Percentiles rank a stretch among this genome's conserved stretches.
phyloP scores from a whole-genome alignment of 1,140 invertebrate species.

The Heliconius nattereri region DNA sequence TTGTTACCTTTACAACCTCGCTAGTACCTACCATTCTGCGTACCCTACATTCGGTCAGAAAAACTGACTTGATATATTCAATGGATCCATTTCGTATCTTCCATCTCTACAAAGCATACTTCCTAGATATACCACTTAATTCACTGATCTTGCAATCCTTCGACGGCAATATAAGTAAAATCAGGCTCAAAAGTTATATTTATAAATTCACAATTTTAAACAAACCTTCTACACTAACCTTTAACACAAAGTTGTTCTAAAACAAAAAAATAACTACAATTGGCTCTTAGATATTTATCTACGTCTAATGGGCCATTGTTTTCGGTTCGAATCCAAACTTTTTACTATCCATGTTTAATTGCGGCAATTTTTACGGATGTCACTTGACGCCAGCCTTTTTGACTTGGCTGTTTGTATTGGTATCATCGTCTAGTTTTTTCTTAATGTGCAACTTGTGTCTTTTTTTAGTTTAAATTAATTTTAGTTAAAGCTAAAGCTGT shows the following conservation, averaged over 20 bases:
- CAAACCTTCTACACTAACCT: slow-evolving; percentile 35
- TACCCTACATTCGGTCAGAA: no score
- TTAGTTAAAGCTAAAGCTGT: background rate
- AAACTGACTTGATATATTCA: no score
- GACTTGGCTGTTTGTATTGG: slow-evolving; percentile 25
- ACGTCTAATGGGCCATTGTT: slow-evolving; percentile 71
- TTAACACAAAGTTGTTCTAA: slow-evolving; percentile 53
- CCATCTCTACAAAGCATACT: no score
- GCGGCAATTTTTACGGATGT: slow-evolving; percentile 71
- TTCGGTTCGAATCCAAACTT: slow-evolving; percentile 59
- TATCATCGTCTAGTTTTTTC: slow-evolving; percentile 26
- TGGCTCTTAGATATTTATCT: slow-evolving; percentile 68
- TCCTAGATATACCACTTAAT: no score
- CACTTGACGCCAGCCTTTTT: slow-evolving; percentile 54
- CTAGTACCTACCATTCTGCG: no score
- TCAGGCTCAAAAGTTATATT: no score
- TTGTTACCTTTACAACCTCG: no score
- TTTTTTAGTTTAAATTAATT: background rate
- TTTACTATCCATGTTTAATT: slow-evolving; percentile 64
- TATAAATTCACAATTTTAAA: background rate
- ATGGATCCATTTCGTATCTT: no score
- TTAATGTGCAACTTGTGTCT: background rate
- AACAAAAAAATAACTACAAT: slow-evolving; percentile 66
- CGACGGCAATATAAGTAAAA: no score
- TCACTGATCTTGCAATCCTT: no score